These are phyloP conservation scores for Alentia gelatinosa DNA, from an alignment of 2,888 invertebrate genomes.

Conservation along the genomic window DNA sequence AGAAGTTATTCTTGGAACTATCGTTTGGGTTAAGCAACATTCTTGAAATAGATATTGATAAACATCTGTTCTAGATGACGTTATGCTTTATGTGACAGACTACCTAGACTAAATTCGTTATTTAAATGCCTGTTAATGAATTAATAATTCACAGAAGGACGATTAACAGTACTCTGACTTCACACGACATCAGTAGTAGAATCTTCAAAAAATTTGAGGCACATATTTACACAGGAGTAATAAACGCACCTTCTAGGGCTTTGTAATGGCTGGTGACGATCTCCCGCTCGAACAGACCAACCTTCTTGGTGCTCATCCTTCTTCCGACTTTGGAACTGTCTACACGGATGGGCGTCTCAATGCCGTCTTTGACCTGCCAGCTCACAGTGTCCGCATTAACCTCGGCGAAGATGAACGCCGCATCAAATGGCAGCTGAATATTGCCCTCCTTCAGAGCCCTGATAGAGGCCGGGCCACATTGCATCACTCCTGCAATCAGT, in stretches of 20 bases:
- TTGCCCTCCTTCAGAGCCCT: background rate
- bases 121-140: too few species aligned
- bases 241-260: conserved; percentile 71
- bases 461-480: conserved; percentile 37
- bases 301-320: conserved; percentile 74
- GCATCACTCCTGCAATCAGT: conserved; percentile 24
- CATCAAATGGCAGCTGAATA: background rate
- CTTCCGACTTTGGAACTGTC: conserved; percentile 67
- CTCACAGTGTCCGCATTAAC: conserved; percentile 41
- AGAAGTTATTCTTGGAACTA: too few species aligned
- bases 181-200: too few species aligned
- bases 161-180: too few species aligned
- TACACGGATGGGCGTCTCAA: background rate
- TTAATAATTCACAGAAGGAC: too few species aligned
- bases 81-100: too few species aligned
- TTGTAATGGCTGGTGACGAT: conserved; percentile 76
- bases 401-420: conserved; percentile 50
- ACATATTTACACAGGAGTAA: too few species aligned
- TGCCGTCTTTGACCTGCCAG: conserved; percentile 8
- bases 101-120: too few species aligned
- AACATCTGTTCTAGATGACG: too few species aligned
- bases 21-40: too few species aligned
- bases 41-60: too few species aligned
- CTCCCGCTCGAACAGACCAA: conserved; percentile 67
- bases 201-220: too few species aligned